Percentiles rank a stretch among this genome's conserved stretches.
Conservation (phyloP, 1,140 invertebrate genomes). For the Drosophila tani region DNA sequence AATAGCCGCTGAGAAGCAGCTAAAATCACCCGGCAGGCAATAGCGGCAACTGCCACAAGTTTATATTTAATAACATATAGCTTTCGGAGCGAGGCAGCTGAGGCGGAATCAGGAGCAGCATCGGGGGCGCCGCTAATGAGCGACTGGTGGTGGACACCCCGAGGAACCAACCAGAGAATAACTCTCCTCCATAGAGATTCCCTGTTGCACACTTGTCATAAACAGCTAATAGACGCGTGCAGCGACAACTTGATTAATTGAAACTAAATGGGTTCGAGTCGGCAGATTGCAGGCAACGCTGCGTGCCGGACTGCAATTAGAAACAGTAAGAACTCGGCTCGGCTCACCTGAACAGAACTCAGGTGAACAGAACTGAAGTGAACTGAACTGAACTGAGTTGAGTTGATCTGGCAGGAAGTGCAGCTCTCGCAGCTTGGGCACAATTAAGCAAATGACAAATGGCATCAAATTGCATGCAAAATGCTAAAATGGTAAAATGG, state of each 20-base stretch:
- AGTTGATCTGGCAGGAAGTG: slow-evolving; percentile 43
- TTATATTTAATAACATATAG: slow-evolving; percentile 53
- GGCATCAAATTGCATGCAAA: slow-evolving; percentile 81
- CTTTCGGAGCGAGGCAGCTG: not conserved
- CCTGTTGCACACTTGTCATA: slow-evolving; percentile 59
- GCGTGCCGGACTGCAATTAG: slow-evolving; percentile 51
- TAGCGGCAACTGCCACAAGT: slow-evolving; percentile 69
- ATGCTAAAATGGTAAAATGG: slow-evolving; percentile 53
- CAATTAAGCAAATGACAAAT: slow-evolving; percentile 83
- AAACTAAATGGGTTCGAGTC: slow-evolving; percentile 69
- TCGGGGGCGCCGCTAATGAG: slow-evolving; percentile 76
- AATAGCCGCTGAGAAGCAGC: slow-evolving; percentile 9
- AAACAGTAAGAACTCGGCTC: slow-evolving; percentile 44
- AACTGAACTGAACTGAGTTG: not conserved
- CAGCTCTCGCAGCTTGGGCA: slow-evolving; percentile 47
- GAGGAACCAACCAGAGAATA: slow-evolving; percentile 9
- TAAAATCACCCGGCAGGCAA: slow-evolving; percentile 51
- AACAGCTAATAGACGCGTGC: slow-evolving; percentile 79
- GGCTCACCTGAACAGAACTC: not conserved
- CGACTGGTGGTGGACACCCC: slow-evolving; percentile 34
- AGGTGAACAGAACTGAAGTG: not conserved
- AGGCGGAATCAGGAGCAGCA: slow-evolving; percentile 5
- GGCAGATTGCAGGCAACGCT: slow-evolving; percentile 25
- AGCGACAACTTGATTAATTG: slow-evolving; percentile 81
- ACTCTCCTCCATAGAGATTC: slow-evolving; percentile 17